Base-by-base conservation (phyloP, 2,888 invertebrate species). In the Matsumyia berberina region DNA sequence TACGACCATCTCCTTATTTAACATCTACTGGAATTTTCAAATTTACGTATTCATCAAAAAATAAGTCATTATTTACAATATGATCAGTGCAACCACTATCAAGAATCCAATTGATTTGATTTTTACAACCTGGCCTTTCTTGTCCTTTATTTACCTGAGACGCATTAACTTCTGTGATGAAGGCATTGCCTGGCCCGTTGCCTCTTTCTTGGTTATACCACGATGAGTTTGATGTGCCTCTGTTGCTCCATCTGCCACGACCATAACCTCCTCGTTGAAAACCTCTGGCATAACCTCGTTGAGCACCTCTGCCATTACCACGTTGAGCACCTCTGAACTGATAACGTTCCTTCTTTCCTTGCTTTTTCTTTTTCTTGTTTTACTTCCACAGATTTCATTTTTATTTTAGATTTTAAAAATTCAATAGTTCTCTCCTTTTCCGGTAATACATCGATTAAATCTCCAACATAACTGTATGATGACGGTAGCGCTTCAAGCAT, bases 1-100 rank as follows among this genome's bases (percentile, higher is more conserved):
- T 55, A 17, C 19, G 49, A 35, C 51, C 51, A 66, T 66, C 66
- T 24, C 19, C 66, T 15, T 49, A 9, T 29, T 66, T 44, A 12
- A 64, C 33, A 64, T 44, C 11, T 11, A 64, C 31, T 33, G 64
- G 64, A 3, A 31, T 29, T 33, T 31, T 64, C n/a, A 64, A 46
- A 46, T n/a, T 33, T 46, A 31, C 31, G 46, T 3, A 64, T 64
- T 66, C 51, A 49, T 66, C 5, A 49, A 33, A 66, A 51, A 49
- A 66, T 33, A 24, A 24, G 17, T 66, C 66, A 51, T 19, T 46
- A 35, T 66, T 66, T 37, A 66, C 49, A 49, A 66, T 66, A 35
- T 66, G 66, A 51, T 66, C 66, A 12, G 66, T 49, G 19, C 66
- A 66, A 35, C 66, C 66, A 37, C 66, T 66, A 19, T 66, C 66